Conservation (phyloP, 2,888 invertebrate genomes). For the Sphaeridia pumilis region DNA sequence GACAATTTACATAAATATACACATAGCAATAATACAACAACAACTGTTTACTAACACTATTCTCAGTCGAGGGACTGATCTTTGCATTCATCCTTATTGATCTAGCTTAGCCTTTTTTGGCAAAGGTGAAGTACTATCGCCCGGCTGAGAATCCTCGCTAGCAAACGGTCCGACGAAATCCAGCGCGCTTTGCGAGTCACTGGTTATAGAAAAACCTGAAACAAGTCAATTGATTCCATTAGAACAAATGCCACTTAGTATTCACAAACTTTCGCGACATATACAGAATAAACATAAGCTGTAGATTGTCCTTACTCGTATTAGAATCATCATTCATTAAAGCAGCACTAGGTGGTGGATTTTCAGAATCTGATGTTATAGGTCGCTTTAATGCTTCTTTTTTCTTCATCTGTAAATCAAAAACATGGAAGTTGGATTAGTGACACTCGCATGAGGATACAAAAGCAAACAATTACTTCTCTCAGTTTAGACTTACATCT, state of each 20-base stretch:
- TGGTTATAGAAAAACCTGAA: constrained; percentile 77
- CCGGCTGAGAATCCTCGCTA: constrained; percentile 32
- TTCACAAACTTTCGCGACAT: no score
- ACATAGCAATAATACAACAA: no score
- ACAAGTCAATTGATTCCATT: no score
- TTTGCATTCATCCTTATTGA: constrained; percentile 2
- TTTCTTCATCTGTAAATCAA: constrained; percentile 50
- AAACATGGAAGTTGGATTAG: no score
- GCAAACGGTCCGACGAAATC: constrained; percentile 24
- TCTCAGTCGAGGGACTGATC: no score
- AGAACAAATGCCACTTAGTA: no score
- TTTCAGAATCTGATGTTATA: constrained; percentile 19
- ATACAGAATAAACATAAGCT: no score
- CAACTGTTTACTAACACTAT: no score
- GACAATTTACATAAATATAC: no score
- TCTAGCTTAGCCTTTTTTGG: constrained; percentile 16
- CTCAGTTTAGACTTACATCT: constrained; percentile 17
- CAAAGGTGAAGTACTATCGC: constrained; percentile 23
- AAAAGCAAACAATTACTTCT: no score
- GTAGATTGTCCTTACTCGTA: constrained; percentile 54
- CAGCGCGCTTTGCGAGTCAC: constrained; percentile 75
- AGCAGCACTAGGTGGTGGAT: constrained; percentile 67
- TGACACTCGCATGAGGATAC: no score
- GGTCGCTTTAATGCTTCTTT: no score
- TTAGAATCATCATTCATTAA: constrained; percentile 62